Conservation (phyloP, 1,140 invertebrate species). For the Choristoneura fumiferana region DNA sequence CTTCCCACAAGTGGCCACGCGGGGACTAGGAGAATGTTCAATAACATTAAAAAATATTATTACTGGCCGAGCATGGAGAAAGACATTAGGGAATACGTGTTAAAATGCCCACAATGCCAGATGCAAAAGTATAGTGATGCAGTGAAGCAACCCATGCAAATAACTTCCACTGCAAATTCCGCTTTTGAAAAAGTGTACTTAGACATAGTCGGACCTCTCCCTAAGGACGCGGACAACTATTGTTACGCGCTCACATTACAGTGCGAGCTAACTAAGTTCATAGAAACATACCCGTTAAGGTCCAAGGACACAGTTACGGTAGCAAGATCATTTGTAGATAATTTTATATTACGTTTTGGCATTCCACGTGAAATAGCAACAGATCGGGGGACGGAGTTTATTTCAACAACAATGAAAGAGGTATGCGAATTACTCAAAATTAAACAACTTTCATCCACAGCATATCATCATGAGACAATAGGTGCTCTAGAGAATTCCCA, state of each 20-base stretch:
- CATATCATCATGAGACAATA: slow-evolving; percentile 7
- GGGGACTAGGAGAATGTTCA: too few species aligned
- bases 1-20: too few species aligned
- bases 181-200: too few species aligned
- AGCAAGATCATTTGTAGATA: slow-evolving; percentile 2
- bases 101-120: too few species aligned
- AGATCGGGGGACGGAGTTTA: slow-evolving; percentile 3
- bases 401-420: background rate
- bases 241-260: background rate
- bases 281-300: slow-evolving; percentile 1
- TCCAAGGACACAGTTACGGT: background rate
- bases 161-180: slow-evolving; percentile 19
- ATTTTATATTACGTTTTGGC: slow-evolving; percentile 8
- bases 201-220: too few species aligned
- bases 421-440: slow-evolving; percentile 1
- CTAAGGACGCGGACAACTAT: background rate
- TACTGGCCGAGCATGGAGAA: too few species aligned
- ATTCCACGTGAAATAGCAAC: background rate
- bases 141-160: slow-evolving; percentile 21
- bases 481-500: slow-evolving; percentile 2
- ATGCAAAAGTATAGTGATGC: too few species aligned
- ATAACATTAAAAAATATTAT: too few species aligned
- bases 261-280: slow-evolving; percentile 1
- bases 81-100: too few species aligned
- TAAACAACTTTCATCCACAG: background rate